Percentiles rank a stretch among this genome's conserved stretches.
phyloP scores from a whole-genome alignment of 2,797 vertebrate genomes.

The Picus viridis region DNA sequence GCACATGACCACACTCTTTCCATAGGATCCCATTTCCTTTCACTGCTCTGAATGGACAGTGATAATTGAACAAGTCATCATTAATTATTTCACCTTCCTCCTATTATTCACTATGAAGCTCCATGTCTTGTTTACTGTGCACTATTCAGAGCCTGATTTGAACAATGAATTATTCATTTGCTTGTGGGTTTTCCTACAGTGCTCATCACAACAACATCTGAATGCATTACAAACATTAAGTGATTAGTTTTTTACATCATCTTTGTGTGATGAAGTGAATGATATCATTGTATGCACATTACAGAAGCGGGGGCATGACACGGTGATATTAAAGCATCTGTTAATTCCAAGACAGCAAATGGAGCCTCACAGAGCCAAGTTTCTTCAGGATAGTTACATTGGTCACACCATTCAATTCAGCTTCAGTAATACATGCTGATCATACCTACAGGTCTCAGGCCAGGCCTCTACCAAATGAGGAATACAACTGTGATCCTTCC shows the following conservation, averaged over 20 bases:
- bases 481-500: neutral
- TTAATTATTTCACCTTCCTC: conserved; percentile 12
- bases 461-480: neutral
- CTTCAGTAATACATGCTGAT: neutral
- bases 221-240: conserved; percentile 25
- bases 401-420: neutral
- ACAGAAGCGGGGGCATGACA: neutral
- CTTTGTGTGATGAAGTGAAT: conserved; percentile 38
- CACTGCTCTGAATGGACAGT: neutral
- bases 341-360: neutral
- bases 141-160: conserved; percentile 11
- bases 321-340: neutral
- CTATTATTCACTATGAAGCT: neutral
- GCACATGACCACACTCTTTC: neutral
- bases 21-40: neutral
- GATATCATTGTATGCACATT: conserved; percentile 24
- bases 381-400: neutral
- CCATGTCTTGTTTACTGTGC: conserved; percentile 9
- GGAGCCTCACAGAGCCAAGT: neutral
- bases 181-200: conserved; percentile 38
- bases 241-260: conserved; percentile 51
- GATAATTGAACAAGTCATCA: neutral
- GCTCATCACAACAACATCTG: conserved; percentile 46
- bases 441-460: neutral
- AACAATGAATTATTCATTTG: conserved; percentile 61